phyloP scores from a whole-genome alignment of 2,797 vertebrate species.

The Onychomys leucogaster region DNA sequence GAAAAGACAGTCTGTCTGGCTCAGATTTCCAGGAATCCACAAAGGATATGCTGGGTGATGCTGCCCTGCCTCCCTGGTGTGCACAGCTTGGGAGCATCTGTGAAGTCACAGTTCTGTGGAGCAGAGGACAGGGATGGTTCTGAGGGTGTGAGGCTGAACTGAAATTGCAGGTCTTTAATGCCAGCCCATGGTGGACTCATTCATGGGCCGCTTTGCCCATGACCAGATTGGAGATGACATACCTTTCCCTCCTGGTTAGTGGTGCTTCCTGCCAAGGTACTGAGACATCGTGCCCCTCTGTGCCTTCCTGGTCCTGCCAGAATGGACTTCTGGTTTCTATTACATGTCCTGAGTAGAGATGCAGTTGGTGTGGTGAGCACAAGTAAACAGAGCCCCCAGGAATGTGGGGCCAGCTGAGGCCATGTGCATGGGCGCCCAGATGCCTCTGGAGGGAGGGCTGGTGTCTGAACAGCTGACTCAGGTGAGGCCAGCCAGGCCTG shows the following conservation, averaged over 20 bases:
- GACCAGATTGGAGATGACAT: neutral
- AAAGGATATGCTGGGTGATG: conserved; percentile 58
- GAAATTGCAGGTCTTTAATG: neutral
- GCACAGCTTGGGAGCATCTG: conserved; percentile 77
- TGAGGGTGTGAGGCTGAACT: rapidly evolving
- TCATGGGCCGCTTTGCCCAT: neutral
- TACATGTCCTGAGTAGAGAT: conserved; percentile 54
- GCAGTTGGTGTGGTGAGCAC: neutral
- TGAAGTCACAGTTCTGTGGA: conserved; percentile 53
- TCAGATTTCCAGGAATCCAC: conserved; percentile 40
- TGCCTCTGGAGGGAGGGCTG: rapidly evolving
- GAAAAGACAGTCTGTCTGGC: conserved; percentile 74
- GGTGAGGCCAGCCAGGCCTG: neutral
- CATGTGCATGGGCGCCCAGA: neutral
- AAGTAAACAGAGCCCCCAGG: conserved; percentile 31
- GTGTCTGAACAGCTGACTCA: neutral
- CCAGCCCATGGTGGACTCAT: rapidly evolving
- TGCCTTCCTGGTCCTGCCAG: neutral
- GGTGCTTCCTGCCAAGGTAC: neutral
- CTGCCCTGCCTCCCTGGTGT: conserved; percentile 62
- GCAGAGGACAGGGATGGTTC: conserved; percentile 34
- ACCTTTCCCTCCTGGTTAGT: neutral
- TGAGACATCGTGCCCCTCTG: neutral
- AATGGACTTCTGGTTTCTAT: conserved; percentile 76
- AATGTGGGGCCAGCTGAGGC: neutral